Evolutionary conservation across 2,797 vertebrate genomes (phyloP), one percentile per base, ranked within the genome.

Genomic region (Tadarida brasiliensis): DNA sequence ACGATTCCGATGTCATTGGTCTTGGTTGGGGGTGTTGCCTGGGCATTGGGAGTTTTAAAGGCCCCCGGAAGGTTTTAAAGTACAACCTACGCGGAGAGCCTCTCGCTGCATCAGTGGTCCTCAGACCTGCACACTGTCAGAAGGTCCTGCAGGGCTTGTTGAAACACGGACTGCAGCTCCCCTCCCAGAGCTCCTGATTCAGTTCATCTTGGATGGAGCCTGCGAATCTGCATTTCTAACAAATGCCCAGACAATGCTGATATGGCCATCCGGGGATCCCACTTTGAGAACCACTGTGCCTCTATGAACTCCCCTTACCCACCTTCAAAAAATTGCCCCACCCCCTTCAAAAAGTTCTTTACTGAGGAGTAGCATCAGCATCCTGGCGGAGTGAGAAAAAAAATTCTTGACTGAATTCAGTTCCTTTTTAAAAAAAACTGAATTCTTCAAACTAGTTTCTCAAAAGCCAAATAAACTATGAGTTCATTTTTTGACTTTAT

Each of bases 381-480:
- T 24, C 80, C 65, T 47, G 30, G 80, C 30, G 5, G 44, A 83
- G 44, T 49, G 80, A 83, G 11, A 73, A 56, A 67, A 67, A 51
- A 1, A 24, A 5, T 28, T 26, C 7, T 59, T 87, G 8, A 33
- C 20, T 77, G 20, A 94, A 91, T 76, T 67, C 11, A 33, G 28
- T 78, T 39, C 39, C 2, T 30, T 39, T 17, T 67, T 30, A 11
- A 44, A 71, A 73, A 16, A n/a, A 30, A 24, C 56, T 26, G 4
- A 85, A 78, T 77, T 57, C 56, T 89, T 86, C 70, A 91, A 80
- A 78, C n/a, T 85, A 74, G 12, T 63, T 74, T 54, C 57, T 67
- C 44, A 87, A 90, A 94, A 84, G 20, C 56, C 59, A 92, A 89
- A 67, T 65, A 76, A 94, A 24, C 30, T 24, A 54, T 49, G 68